Percentiles rank a stretch among this genome's conserved stretches.
Conservation (phyloP, 2,113 vertebrate species). For the Turdus rufiventris region DNA sequence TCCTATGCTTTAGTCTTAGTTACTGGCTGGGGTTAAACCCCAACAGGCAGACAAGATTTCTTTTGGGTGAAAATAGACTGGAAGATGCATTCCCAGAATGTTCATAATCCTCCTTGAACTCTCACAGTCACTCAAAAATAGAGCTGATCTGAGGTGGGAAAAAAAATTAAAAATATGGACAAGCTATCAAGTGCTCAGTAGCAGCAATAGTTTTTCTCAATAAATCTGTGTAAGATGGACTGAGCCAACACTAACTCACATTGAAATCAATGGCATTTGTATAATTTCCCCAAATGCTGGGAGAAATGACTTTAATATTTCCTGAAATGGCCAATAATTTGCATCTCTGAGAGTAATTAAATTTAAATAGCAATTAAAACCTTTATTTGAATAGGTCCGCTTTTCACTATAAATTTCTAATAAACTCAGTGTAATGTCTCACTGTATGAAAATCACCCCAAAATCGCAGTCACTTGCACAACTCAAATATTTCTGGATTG, state of each 20-base stretch:
- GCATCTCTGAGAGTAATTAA: neutral
- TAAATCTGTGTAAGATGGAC: neutral
- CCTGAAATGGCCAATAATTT: neutral
- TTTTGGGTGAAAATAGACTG: neutral
- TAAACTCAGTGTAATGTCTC: neutral
- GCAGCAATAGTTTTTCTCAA: neutral
- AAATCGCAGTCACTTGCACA: neutral
- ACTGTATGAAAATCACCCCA: neutral
- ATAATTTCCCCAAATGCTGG: neutral
- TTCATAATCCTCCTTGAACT: neutral
- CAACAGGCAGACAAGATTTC: neutral
- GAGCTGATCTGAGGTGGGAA: neutral
- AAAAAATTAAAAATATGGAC: neutral
- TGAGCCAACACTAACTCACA: neutral
- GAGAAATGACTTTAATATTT: neutral
- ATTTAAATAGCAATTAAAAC: neutral
- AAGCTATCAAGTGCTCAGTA: neutral
- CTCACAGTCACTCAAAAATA: neutral
- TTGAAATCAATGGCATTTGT: neutral
- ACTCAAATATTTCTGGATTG: neutral
- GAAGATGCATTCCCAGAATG: neutral
- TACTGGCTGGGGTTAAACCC: neutral
- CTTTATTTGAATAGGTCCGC: neutral
- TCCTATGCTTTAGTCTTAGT: neutral
- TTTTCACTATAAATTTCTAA: neutral